Conservation (phyloP, 2,113 vertebrate genomes). For the Cochlearius cochlearius region DNA sequence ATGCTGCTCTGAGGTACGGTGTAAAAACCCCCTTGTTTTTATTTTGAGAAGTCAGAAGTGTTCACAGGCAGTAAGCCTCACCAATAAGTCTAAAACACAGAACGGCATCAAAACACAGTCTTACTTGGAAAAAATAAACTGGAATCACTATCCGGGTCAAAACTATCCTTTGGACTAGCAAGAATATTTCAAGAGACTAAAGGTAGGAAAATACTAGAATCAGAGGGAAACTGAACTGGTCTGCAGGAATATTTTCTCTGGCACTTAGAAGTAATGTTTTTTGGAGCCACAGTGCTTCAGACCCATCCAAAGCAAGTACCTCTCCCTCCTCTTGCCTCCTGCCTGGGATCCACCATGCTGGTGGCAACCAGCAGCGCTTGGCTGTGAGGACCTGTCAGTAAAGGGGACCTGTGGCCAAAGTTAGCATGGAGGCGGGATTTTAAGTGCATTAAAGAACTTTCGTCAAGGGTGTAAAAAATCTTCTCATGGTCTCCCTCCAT, state of each 20-base stretch:
- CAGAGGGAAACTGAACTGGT: background rate
- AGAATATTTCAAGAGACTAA: background rate
- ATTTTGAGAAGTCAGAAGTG: background rate
- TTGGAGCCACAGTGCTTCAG: rapidly evolving
- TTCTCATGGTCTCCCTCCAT: background rate
- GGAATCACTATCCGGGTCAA: background rate
- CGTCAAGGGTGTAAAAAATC: background rate
- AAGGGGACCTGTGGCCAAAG: background rate
- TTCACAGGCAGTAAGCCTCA: background rate
- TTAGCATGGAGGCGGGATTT: background rate
- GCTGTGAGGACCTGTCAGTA: background rate
- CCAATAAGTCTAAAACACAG: background rate
- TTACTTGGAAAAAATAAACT: background rate
- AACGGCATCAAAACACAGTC: background rate
- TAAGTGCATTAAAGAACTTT: background rate
- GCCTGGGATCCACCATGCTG: rapidly evolving
- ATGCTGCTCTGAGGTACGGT: background rate
- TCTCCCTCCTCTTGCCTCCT: background rate
- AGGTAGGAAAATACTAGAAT: background rate
- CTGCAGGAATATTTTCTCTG: background rate
- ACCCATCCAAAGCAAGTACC: background rate
- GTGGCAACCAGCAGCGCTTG: rapidly evolving
- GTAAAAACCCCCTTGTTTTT: background rate
- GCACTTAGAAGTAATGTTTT: background rate
- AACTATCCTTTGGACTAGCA: background rate